A percentile compares a stretch with the other conserved stretches of the same genome.
Conservation (phyloP, 2,888 invertebrate species). For the Leucophenga montana region DNA sequence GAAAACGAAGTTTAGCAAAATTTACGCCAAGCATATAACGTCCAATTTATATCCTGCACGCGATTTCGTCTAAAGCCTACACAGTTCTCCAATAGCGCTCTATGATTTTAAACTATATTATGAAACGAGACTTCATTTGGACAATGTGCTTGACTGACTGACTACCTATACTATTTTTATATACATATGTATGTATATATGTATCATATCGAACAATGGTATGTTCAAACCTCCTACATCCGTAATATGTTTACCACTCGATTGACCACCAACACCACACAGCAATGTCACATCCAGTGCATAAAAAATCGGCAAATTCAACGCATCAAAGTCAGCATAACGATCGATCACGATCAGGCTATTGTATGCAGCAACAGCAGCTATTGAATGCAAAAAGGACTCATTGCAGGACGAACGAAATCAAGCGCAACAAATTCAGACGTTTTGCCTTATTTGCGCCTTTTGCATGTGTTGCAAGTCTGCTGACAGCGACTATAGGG, state of each 20-base stretch:
- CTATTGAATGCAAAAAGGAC: conserved; percentile 33
- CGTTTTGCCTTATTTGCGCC: conserved; percentile 45
- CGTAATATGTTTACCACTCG: neutral
- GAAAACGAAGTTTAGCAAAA: too few relatives aligned
- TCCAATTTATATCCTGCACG: too few relatives aligned
- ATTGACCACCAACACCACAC: neutral
- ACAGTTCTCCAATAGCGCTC: too few relatives aligned
- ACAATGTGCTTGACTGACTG: too few relatives aligned
- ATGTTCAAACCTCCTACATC: too few relatives aligned
- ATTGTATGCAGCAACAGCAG: conserved; percentile 46
- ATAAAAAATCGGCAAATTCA: conserved; percentile 45
- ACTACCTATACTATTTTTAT: too few relatives aligned
- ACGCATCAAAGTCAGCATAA: conserved; percentile 29
- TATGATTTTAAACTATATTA: too few relatives aligned
- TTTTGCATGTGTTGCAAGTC: conserved; percentile 43
- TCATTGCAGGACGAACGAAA: conserved; percentile 38
- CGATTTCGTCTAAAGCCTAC: too few relatives aligned
- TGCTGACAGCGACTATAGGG: conserved; percentile 35
- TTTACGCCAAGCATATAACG: too few relatives aligned
- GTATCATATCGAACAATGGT: too few relatives aligned
- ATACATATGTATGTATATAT: too few relatives aligned
- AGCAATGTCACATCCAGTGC: conserved; percentile 40
- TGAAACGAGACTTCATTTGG: too few relatives aligned
- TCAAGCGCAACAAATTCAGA: conserved; percentile 54
- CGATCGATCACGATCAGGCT: conserved; percentile 56